Base-by-base conservation (phyloP, 2,797 vertebrate species). In the Gephyroberyx darwinii region DNA sequence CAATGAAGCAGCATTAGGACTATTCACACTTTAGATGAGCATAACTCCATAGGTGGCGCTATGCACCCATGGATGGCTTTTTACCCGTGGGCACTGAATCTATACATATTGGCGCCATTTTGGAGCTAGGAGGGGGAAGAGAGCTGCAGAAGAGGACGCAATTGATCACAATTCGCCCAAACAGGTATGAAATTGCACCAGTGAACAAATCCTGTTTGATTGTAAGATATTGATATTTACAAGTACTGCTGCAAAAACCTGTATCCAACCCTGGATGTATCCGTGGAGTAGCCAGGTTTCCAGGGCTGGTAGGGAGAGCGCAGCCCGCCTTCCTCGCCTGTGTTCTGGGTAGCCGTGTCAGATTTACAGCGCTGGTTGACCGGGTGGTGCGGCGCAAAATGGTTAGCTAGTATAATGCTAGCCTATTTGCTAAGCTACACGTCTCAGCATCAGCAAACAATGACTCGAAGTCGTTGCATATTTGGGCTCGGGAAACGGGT, bases 21-120 rank as follows among this genome's bases (percentile, higher is more conserved):
- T 2, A 13, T 41, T 41, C 9, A 41, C 8, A 41, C 9, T 16
- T n/a, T 35, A 1, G 12, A n/a, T 35, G 31, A 31, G 14, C 30
- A 1, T 0, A 0, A 7, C 66, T 26, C 89, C 50, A 65, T 84
- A 90, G 91, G 88, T 89, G 90, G 86, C 90, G 89, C 89, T 87
- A 12, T 72, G 51, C 39, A 1, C 80, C 47, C 80, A 52, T 1
- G 13, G 13, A 84, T 84, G 62, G n/a, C 48, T 69, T 54, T 39
- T 14, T 5, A 82, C 84, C 74, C 86, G 86, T 75, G 81, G 92
- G 90, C 87, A 83, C 93, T 90, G 87, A 78, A 90, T 92, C 93
- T 89, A 92, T 92, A 91, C 93, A 90, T 93, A 93, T 97, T 97
- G 96, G 96, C 96, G 96, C 96, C 96, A 97, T 97, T 97, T 97